phyloP scores from a whole-genome alignment of 2,888 invertebrate genomes.

The Thera obeliscata region DNA sequence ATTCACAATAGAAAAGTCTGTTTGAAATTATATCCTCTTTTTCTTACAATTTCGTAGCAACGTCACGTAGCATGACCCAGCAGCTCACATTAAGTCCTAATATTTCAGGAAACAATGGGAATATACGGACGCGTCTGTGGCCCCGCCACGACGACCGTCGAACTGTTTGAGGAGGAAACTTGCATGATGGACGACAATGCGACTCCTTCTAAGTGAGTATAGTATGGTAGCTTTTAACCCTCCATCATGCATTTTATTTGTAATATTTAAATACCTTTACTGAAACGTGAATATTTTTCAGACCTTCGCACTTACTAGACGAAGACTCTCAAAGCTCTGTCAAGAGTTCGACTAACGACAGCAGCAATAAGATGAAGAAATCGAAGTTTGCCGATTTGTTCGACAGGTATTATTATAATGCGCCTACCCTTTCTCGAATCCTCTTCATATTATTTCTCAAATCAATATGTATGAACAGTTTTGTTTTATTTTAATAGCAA shows the following conservation, averaged over 20 bases:
- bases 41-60: no score
- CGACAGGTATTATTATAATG: conserved; percentile 65
- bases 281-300: conserved; percentile 47
- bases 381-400: conserved; percentile 79
- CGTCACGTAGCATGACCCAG: background rate
- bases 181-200: conserved; percentile 90
- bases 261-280: background rate
- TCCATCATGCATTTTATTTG: background rate
- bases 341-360: conserved; percentile 89
- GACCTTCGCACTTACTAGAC: conserved; percentile 82
- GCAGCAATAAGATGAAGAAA: conserved; percentile 76
- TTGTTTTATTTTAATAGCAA: conserved; percentile 9
- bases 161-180: conserved; percentile 89
- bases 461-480: background rate
- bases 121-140: conserved; percentile 80
- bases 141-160: conserved; percentile 80
- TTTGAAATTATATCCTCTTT: no score
- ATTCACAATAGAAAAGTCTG: no score
- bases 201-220: conserved; percentile 54
- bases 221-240: conserved; percentile 19
- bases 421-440: background rate
- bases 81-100: background rate
- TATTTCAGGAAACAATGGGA: conserved; percentile 79
- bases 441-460: background rate
- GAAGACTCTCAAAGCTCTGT: conserved; percentile 94